These are phyloP conservation scores for Tamias sibiricus DNA, from an alignment of 2,113 vertebrate species.

Conservation along the genomic window DNA sequence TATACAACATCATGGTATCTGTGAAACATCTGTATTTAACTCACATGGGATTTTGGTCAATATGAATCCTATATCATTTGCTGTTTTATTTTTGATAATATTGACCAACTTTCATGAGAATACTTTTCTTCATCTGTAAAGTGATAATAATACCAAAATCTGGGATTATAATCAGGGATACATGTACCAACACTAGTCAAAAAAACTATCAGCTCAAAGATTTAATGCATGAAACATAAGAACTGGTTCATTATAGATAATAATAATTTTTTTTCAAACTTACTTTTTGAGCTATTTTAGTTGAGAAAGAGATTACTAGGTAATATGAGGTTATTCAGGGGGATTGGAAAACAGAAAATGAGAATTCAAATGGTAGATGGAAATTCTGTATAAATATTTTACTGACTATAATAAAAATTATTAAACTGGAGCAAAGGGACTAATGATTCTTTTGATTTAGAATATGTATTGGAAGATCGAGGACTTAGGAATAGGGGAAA, in stretches of 20 bases:
- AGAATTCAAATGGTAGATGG: neutral
- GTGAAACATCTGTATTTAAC: conserved; percentile 12
- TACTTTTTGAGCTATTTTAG: neutral
- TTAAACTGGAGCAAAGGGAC: neutral
- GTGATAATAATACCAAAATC: neutral
- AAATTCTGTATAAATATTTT: neutral
- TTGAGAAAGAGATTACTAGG: neutral
- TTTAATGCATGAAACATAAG: neutral
- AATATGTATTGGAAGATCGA: conserved; percentile 1
- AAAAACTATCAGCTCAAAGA: neutral
- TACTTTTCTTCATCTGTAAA: neutral
- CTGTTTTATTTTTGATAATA: conserved; percentile 11
- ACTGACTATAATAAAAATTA: neutral
- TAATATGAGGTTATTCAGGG: neutral
- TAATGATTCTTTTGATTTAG: neutral
- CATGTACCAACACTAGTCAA: neutral
- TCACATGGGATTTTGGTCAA: neutral
- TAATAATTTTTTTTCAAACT: neutral
- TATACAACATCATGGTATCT: neutral
- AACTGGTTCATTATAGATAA: neutral
- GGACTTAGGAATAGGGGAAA: neutral
- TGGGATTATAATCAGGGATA: neutral
- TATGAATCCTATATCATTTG: neutral
- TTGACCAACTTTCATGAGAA: neutral
- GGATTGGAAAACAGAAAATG: neutral